phyloP scores from a whole-genome alignment of 1,140 invertebrate species.

The Cryptotermes secundus region DNA sequence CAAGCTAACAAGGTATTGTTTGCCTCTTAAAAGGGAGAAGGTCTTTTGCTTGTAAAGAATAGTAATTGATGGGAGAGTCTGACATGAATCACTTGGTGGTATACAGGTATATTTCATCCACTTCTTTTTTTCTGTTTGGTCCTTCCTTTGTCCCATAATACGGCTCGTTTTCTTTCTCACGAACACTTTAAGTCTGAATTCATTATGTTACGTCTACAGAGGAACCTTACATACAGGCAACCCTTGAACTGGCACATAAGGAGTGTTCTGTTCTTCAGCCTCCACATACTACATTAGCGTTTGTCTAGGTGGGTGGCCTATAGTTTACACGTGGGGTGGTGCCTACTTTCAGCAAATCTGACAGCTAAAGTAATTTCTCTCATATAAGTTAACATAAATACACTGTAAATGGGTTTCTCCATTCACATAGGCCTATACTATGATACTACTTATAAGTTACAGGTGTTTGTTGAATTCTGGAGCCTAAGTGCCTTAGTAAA shows the following conservation, averaged over 20 bases:
- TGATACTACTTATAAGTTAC: background rate
- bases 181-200: background rate
- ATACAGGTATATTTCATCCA: no score
- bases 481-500: no score
- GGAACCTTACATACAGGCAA: background rate
- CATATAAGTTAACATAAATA: background rate
- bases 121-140: background rate
- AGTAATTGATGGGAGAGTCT: background rate
- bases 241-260: background rate
- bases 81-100: background rate
- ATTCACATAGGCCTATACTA: no score
- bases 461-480: no score
- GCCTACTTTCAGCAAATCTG: background rate
- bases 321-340: background rate
- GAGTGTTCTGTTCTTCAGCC: background rate
- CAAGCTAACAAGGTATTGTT: background rate
- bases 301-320: background rate
- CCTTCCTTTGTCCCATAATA: background rate
- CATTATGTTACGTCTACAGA: background rate
- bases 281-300: background rate
- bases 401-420: background rate
- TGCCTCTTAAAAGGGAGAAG: background rate
- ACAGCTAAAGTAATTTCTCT: background rate
- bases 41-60: background rate
- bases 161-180: background rate